Conservation (phyloP, 2,113 vertebrate species). For the Clupea harengus region DNA sequence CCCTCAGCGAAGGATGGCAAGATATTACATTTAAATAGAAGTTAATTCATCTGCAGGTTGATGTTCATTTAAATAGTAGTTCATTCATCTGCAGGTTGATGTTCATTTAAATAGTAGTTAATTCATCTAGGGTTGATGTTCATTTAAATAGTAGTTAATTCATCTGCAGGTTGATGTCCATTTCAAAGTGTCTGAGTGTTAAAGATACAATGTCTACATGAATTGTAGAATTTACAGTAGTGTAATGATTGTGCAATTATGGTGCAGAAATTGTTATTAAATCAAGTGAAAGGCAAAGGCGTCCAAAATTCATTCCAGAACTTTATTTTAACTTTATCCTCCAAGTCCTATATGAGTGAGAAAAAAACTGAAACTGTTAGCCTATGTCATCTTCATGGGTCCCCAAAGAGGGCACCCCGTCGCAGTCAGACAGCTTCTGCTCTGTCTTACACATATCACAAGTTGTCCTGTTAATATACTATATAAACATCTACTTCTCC, state of each 20-base stretch:
- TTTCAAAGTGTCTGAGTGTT: too few species aligned
- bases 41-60: too few species aligned
- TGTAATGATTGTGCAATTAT: background rate
- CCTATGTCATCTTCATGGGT: background rate
- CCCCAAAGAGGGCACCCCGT: background rate
- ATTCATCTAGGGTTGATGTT: too few species aligned
- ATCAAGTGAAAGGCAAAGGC: background rate
- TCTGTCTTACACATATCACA: background rate
- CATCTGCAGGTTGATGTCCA: too few species aligned
- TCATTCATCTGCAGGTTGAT: too few species aligned
- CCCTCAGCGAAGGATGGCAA: too few species aligned
- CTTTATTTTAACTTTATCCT: conserved; percentile 3
- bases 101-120: too few species aligned
- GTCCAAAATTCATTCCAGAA: background rate
- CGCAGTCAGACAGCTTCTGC: background rate
- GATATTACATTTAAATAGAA: too few species aligned
- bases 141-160: too few species aligned
- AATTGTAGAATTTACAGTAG: background rate
- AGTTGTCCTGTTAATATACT: background rate
- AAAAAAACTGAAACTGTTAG: background rate
- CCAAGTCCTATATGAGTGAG: background rate
- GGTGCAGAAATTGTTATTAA: background rate
- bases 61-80: too few species aligned
- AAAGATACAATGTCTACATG: too few species aligned
- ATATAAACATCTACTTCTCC: background rate